A percentile compares a stretch with the other conserved stretches of the same genome.
These are phyloP conservation scores for Drosophila ohnishii DNA, from an alignment of 1,140 invertebrate genomes.

Conservation along the genomic window DNA sequence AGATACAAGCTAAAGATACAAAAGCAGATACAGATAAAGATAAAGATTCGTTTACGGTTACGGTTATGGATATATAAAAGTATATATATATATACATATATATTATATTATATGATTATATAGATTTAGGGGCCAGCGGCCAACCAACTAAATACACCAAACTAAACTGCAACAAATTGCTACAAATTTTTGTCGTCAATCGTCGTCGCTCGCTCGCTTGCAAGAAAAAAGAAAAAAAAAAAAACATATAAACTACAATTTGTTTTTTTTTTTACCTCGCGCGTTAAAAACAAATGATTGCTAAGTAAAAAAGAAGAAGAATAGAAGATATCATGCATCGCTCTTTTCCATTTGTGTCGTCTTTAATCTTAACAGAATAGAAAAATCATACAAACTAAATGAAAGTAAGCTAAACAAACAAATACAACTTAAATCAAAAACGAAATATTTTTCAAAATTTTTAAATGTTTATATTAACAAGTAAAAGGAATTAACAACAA, in stretches of 20 bases:
- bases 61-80: slow-evolving; percentile 31
- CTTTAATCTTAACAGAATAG: slow-evolving; percentile 21
- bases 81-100: slow-evolving; percentile 33
- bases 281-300: slow-evolving; percentile 18
- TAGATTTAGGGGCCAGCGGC: slow-evolving; percentile 61
- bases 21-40: slow-evolving; percentile 10
- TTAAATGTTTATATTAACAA: slow-evolving; percentile 73
- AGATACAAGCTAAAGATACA: slow-evolving; percentile 33
- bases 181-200: slow-evolving; percentile 74
- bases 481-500: slow-evolving; percentile 46
- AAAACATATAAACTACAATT: slow-evolving; percentile 15
- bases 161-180: slow-evolving; percentile 79
- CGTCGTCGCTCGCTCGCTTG: slow-evolving; percentile 49
- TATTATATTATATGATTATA: slow-evolving; percentile 41
- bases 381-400: slow-evolving; percentile 6
- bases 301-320: slow-evolving; percentile 16
- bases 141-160: slow-evolving; percentile 76
- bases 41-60: slow-evolving; percentile 29
- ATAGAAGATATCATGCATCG: slow-evolving; percentile 33
- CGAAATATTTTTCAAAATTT: slow-evolving; percentile 77
- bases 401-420: slow-evolving; percentile 20
- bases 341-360: slow-evolving; percentile 60
- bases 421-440: slow-evolving; percentile 64
- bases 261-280: slow-evolving; percentile 26
- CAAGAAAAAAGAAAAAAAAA: background rate